Conservation (phyloP, 2,113 vertebrate genomes). For the Syngnathus floridae region DNA sequence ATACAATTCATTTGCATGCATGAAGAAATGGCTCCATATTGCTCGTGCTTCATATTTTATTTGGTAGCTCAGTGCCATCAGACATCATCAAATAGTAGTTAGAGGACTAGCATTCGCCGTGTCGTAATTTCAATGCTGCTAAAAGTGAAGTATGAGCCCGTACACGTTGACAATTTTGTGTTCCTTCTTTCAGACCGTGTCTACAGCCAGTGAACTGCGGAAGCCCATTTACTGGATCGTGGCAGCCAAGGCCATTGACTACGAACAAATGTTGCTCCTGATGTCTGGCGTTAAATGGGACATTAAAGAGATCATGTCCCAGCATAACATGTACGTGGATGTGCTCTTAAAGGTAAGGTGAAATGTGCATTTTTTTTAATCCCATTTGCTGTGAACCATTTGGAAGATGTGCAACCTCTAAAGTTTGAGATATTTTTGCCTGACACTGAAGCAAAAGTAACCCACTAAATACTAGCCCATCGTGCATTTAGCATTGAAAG, state of each 20-base stretch:
- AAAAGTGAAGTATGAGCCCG: too few relatives aligned
- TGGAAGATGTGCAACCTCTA: not conserved
- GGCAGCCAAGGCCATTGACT: slow-evolving; percentile 96
- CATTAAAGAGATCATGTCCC: slow-evolving; percentile 98
- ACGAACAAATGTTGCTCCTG: slow-evolving; percentile 91
- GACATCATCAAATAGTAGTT: too few relatives aligned
- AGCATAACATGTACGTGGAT: slow-evolving; percentile 97
- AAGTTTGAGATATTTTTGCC: slow-evolving; percentile 40
- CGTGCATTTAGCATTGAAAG: slow-evolving; percentile 44
- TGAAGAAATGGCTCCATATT: not conserved
- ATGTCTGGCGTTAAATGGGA: slow-evolving; percentile 98
- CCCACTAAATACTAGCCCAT: slow-evolving; percentile 35
- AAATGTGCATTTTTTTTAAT: not conserved
- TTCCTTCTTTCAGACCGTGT: slow-evolving; percentile 80
- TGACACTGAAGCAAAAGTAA: slow-evolving; percentile 12
- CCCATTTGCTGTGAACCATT: too few relatives aligned
- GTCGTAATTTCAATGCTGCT: too few relatives aligned
- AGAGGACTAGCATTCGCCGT: too few relatives aligned
- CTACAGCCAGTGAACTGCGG: slow-evolving; percentile 91
- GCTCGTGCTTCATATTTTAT: too few relatives aligned
- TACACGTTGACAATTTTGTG: too few relatives aligned
- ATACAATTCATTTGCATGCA: not conserved
- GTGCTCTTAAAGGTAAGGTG: slow-evolving; percentile 85
- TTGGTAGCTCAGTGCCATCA: too few relatives aligned
- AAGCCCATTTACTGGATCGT: slow-evolving; percentile 99